Evolutionary conservation across 2,797 vertebrate genomes (phyloP), one percentile per base, ranked within the genome.

Genomic region (Chiroxiphia lanceolata): DNA sequence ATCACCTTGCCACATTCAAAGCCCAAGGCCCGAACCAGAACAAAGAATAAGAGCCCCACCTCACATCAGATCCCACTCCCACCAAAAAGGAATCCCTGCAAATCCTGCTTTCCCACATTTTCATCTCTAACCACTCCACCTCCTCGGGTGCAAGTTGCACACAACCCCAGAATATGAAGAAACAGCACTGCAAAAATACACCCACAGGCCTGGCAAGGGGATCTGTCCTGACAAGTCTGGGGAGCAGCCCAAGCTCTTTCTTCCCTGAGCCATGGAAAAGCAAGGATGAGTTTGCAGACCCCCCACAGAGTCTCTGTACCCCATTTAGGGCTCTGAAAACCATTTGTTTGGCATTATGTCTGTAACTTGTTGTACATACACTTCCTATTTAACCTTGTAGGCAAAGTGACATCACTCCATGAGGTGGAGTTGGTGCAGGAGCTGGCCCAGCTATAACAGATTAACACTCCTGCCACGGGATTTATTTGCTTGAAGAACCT

Each of bases 41-140:
- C 67, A 76, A 31, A 83, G 61, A 3, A 33, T 11, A 10, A 0
- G 72, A 90, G 72, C 75, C 53, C 53, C 61, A 67, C 29, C 89
- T 83, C 82, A 19, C 25, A 6, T 27, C 1, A 48, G 16, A 67
- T 48, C 67, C 74, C n/a, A 19, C 63, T 53, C 44, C 59, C 33
- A 23, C 11, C n/a, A 7, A 83, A 77, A 61, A 31, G 3, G 1
- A 44, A 74, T 27, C 74, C 65, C 77, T 83, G 69, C 54, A 69
- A 88, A 88, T 87, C 87, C 87, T 87, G 95, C 76, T 93, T 77
- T 82, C 77, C 91, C 75, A 89, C 88, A 40, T 70, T 82, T 90
- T 53, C 67, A 8, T 36, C 89, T 61, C 70, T 27, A 86, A 83
- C 57, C 68, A 17, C 82, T 11, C 0, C 0, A 3, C 65, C 68